Base-by-base conservation (phyloP, 2,888 invertebrate genomes). In the Caenorhabditis drosophilae region DNA sequence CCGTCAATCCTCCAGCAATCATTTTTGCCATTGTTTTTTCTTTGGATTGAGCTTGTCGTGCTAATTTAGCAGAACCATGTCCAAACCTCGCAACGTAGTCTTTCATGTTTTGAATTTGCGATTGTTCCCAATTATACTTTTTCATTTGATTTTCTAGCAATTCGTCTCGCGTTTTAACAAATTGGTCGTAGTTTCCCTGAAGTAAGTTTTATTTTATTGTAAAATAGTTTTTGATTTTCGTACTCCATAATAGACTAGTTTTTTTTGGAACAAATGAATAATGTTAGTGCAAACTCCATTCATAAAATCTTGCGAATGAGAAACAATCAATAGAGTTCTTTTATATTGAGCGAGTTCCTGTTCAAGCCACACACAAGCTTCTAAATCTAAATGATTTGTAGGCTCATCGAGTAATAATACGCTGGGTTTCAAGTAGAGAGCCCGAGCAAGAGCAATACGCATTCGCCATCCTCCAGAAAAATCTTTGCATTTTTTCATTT, bases 71-170 rank as follows among this genome's bases (percentile, higher is more conserved):
- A 15, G 93, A 94, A 81, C 98, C 98, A 87, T 98, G 98, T 88
- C 98, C 98, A 85, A 99, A 98, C 53, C 98, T 88, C 0, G 97
- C 97, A 73, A 98, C 96, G 85, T 98, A 98, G 85, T 97, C 95
- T 89, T 98, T 98, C 97, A 98, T 99, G 83, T 98, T 93, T 63
- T 93, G 89, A 70, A 99, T 97, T 86, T 98, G 97, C 86, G 95
- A 94, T 85, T 99, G 98, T 85, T 99, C 97, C 98, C 98, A 98
- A 82, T 95, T 93, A 86, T 96, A 98, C 83, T 93, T 93, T 85
- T 99, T 99, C 89, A 91, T 92, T 86, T 99, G 98, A 85, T 98
- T 98, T 85, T 98, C 98, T 68, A 95, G 87, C 78, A 96, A 87
- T 84, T 99, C 98, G 88, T 91, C 88, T 67, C 95, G 88, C 2